Base-by-base conservation (phyloP, 2,888 invertebrate genomes). In the Trissolcus brochymenae region DNA sequence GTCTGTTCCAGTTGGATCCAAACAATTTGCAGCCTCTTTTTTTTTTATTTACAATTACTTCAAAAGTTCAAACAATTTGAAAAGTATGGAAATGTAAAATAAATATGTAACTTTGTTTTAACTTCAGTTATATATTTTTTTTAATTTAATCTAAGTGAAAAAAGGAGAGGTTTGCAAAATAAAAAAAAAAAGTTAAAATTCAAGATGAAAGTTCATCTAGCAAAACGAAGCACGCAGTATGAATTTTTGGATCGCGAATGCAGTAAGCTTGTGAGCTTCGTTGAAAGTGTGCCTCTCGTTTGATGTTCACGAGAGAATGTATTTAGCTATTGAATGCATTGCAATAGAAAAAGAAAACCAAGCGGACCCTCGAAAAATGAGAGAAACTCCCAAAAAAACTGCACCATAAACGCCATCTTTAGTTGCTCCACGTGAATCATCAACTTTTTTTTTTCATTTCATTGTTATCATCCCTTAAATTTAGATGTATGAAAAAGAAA, bases 231-330 rank as follows among this genome's bases (percentile, higher is more conserved):
- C 74, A 74, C 67, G 74, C 50, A 60, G 59, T 55, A 60, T 60
- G 74, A 16, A 60, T 67, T 73, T 66, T 67, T 64, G 25, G 40
- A 46, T 55, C 49, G 61, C 68, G 61, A 61, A 61, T 72, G 71
- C 64, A 59, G 54, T 65, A 29, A 76, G 75, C 75, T 70, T 76
- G 75, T 35, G 4, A 70, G 75, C 75, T 65, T 67, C 62, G 62
- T 66, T 72, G 14, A 46, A 61, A 55, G 74, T 67, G 62, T 68
- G 67, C 64, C 66, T 74, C 74, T 67, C 74, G 62, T 74, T 74
- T 29, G 60, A 67, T 61, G 62, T 67, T 62, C 29, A 62, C 73
- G 66, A 73, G 61, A 55, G 55, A 73, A 66, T 73, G 73, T 54
- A 66, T 74, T 67, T 62, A 64, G 57, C 53, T 56, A 72, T 65